Percentiles rank a stretch among this genome's conserved stretches.
phyloP scores from a whole-genome alignment of 2,113 vertebrate genomes.

The Microtus richardsoni region DNA sequence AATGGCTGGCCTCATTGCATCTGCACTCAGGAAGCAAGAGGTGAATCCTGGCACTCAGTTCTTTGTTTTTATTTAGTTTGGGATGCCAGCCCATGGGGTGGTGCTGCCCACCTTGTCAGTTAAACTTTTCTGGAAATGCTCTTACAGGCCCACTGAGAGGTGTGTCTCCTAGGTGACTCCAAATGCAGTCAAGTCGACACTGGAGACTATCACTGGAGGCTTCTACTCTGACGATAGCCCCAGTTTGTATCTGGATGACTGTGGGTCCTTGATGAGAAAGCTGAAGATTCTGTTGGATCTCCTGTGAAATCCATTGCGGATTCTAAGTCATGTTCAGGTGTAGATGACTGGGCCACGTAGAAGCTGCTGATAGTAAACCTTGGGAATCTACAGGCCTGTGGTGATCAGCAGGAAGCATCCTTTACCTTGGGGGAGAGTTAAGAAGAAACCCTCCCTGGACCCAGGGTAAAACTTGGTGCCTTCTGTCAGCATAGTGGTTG shows the following conservation, averaged over 20 bases:
- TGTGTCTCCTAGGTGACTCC: not conserved
- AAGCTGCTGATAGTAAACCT: not conserved
- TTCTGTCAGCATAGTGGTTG: not conserved
- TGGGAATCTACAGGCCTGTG: not conserved
- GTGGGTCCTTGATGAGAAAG: not conserved
- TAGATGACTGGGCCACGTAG: not conserved
- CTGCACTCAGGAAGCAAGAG: not conserved
- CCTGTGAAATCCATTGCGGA: not conserved
- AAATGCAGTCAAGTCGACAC: not conserved
- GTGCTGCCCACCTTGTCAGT: not conserved
- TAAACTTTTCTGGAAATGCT: not conserved
- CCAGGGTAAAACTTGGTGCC: not conserved
- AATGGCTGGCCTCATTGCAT: too few species aligned
- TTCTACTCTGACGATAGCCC: not conserved
- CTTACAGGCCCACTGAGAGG: not conserved
- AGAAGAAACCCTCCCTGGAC: not conserved
- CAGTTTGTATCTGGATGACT: not conserved
- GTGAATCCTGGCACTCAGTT: not conserved
- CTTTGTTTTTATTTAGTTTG: not conserved
- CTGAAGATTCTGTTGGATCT: accelerated
- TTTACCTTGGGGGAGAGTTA: too few species aligned
- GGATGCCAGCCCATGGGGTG: not conserved
- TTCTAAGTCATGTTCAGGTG: not conserved
- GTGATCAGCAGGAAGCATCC: not conserved
- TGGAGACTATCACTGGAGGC: not conserved